Evolutionary conservation across 2,888 invertebrate species (phyloP), one percentile per base, ranked within the genome.

Genomic region (Saturnia pavonia): DNA sequence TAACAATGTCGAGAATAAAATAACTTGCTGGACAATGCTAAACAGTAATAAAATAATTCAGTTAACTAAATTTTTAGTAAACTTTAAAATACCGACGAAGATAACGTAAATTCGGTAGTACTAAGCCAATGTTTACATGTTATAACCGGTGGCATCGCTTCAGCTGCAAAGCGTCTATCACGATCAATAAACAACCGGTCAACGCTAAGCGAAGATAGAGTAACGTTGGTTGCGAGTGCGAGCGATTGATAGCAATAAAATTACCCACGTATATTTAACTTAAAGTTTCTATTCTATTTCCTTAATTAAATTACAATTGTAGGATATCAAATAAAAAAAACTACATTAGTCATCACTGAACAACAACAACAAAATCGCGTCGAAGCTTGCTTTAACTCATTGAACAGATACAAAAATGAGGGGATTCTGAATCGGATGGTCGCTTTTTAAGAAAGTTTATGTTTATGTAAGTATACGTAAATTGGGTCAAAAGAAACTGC

Each of bases 101-200:
- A 11, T 22, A 60, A 60, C 57, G 25, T 57, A 27, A 60, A 25
- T 22, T 43, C 6, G 16, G n/a, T 67, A 48, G 27, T 12, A 48
- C 27, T 48, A 25, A 14, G 48, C 48, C 9, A 51, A 48, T 48
- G 45, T 68, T 68, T 45, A 48, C 45, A 68, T 34, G 27, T 45
- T 68, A 68, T 48, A 22, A 25, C 48, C 27, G 19, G 48, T 48
- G 48, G 68, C 68, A 71, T 70, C 48, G 71, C 70, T 68, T 70
- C 78, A 76, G 76, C 76, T 76, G 77, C 74, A 74, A 68, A 72
- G 69, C 74, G 75, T 78, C 76, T 72, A 74, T 73, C 66, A 70
- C 73, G 70, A 65, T 70, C 73, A 73, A 77, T 71, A 76, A 75
- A 76, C 75, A 63, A 63, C 27, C 71, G 69, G 72, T 66, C 51